Evolutionary conservation across 1,140 invertebrate species (phyloP).

Genomic region (Phenacoccus solenopsis): DNA sequence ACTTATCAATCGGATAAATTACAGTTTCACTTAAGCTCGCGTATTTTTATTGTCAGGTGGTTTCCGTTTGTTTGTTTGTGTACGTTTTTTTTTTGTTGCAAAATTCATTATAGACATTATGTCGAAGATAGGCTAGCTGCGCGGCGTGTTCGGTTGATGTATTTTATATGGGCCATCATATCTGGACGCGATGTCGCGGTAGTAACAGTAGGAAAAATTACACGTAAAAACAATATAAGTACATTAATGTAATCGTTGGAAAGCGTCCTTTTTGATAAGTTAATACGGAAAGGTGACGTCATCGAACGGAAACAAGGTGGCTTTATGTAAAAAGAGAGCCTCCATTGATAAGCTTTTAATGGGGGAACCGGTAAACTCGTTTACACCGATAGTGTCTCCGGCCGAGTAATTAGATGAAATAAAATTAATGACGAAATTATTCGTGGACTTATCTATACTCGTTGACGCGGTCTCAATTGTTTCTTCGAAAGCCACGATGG

Average conservation of each 20-base stretch:
- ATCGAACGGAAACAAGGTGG: not conserved
- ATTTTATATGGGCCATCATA: not conserved
- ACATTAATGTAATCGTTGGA: not conserved
- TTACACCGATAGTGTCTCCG: not conserved
- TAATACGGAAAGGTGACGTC: not conserved
- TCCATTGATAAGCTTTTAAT: not conserved
- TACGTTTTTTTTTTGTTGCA: no score
- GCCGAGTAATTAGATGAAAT: not conserved
- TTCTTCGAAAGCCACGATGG: no score
- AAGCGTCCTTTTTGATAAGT: not conserved
- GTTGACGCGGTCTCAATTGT: not conserved
- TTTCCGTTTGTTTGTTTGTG: no score
- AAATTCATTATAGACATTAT: not conserved
- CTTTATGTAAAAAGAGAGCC: not conserved
- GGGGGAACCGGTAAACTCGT: not conserved
- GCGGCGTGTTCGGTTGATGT: not conserved
- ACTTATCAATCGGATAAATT: slow-evolving; percentile 3
- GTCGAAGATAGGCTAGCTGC: no score
- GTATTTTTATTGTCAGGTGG: not conserved
- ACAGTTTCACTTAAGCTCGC: not conserved
- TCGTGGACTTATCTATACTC: not conserved
- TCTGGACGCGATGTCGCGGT: not conserved
- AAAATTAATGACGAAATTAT: slow-evolving; percentile 3
- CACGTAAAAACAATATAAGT: not conserved
- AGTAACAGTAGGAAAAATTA: not conserved